phyloP scores from a whole-genome alignment of 2,888 invertebrate genomes.

The Drosophila tripunctata region DNA sequence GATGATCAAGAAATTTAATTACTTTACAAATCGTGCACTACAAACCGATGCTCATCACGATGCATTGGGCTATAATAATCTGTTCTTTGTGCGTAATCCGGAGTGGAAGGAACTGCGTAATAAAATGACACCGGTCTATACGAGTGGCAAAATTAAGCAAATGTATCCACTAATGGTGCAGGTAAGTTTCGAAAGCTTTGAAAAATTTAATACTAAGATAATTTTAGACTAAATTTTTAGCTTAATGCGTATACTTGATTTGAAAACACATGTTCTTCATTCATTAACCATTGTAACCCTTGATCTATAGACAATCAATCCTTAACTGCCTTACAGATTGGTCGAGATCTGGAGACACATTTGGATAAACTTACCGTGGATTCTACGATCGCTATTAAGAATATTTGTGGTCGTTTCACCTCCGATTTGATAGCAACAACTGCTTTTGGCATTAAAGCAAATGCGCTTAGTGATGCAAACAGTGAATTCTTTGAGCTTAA shows the following conservation, averaged over 20 bases:
- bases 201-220: too few relatives aligned
- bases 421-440: slow-evolving; percentile 84
- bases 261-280: too few relatives aligned
- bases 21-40: slow-evolving; percentile 81
- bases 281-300: too few relatives aligned
- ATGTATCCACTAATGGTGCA: slow-evolving; percentile 80
- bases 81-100: slow-evolving; percentile 84
- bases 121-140: slow-evolving; percentile 84
- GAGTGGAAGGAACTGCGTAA: slow-evolving; percentile 83
- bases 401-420: slow-evolving; percentile 67
- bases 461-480: slow-evolving; percentile 79
- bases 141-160: slow-evolving; percentile 82
- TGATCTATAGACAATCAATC: too few relatives aligned
- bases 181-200: too few relatives aligned
- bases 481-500: slow-evolving; percentile 81
- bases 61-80: slow-evolving; percentile 82
- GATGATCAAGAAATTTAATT: slow-evolving; percentile 84
- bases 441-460: slow-evolving; percentile 84
- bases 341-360: slow-evolving; percentile 53
- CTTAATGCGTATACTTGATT: too few relatives aligned
- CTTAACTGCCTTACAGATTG: slow-evolving; percentile 57
- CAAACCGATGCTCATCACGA: slow-evolving; percentile 78
- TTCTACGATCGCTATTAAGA: slow-evolving; percentile 32
- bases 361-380: slow-evolving; percentile 3
- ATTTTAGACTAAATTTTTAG: too few relatives aligned